A percentile compares a stretch with the other conserved stretches of the same genome.
Conservation (phyloP, 2,113 vertebrate species). For the Camarhynchus parvulus region DNA sequence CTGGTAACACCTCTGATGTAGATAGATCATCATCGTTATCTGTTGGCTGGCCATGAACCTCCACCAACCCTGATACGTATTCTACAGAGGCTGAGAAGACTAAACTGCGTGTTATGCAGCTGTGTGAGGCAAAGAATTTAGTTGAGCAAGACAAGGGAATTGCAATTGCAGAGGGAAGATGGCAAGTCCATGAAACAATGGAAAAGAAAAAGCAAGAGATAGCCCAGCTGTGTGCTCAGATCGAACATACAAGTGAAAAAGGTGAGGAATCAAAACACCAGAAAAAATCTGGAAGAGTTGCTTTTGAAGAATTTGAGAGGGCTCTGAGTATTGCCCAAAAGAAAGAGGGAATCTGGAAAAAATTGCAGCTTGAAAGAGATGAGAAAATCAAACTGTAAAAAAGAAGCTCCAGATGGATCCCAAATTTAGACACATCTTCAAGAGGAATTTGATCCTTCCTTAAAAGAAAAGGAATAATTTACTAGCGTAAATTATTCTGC, state of each 20-base stretch:
- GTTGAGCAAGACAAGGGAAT: slow-evolving; percentile 80
- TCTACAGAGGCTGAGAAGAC: slow-evolving; percentile 81
- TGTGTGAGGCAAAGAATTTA: slow-evolving; percentile 89
- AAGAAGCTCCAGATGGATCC: slow-evolving; percentile 92
- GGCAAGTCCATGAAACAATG: neutral
- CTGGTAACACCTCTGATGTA: neutral
- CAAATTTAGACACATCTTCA: slow-evolving; percentile 91
- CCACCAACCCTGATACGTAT: neutral
- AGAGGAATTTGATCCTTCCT: slow-evolving; percentile 87
- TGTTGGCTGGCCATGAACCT: neutral
- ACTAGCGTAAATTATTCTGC: slow-evolving; percentile 81
- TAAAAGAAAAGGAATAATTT: slow-evolving; percentile 92
- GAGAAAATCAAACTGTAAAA: slow-evolving; percentile 83
- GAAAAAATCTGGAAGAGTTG: neutral
- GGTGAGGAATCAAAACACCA: neutral
- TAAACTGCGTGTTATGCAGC: slow-evolving; percentile 88
- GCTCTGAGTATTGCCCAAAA: slow-evolving; percentile 82
- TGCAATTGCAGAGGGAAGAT: neutral
- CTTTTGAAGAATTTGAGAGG: slow-evolving; percentile 90
- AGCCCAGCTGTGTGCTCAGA: neutral
- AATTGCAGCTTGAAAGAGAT: slow-evolving; percentile 86
- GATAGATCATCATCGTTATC: neutral
- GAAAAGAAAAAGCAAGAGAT: neutral
- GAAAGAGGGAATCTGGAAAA: slow-evolving; percentile 82
- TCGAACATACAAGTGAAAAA: neutral